phyloP scores from a whole-genome alignment of 1,140 invertebrate species.

The Vanessa tameamea region DNA sequence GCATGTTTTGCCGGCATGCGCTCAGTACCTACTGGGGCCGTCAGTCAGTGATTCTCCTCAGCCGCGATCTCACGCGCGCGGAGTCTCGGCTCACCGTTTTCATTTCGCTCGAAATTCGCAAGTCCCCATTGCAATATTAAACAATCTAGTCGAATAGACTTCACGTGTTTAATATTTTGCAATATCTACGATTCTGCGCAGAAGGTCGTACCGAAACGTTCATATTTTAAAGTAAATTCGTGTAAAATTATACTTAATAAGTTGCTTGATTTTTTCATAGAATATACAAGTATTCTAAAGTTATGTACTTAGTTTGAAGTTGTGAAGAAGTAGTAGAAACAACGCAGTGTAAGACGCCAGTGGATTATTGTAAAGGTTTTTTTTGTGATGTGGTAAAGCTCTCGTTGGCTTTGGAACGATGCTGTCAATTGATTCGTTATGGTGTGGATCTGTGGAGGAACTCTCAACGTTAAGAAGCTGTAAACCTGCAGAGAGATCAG shows the following conservation, averaged over 20 bases:
- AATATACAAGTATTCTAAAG: not conserved
- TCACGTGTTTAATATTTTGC: conserved; percentile 60
- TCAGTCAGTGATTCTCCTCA: conserved; percentile 47
- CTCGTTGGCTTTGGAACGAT: conserved; percentile 44
- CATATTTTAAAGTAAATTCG: conserved; percentile 47
- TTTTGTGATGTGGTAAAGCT: conserved; percentile 34
- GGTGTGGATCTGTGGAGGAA: conserved; percentile 77
- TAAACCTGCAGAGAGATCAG: conserved; percentile 71
- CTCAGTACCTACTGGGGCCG: conserved; percentile 1
- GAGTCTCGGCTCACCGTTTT: conserved; percentile 24
- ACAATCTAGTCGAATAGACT: conserved; percentile 49
- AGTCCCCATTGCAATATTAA: conserved; percentile 50
- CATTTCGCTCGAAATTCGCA: conserved; percentile 34
- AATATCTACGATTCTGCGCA: conserved; percentile 40
- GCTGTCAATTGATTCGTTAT: conserved; percentile 80
- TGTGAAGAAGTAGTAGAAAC: not conserved
- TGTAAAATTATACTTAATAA: conserved; percentile 4
- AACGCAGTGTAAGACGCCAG: not conserved
- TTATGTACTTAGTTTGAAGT: not conserved
- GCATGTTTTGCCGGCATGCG: conserved; percentile 27
- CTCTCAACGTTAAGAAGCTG: conserved; percentile 60
- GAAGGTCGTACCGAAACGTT: conserved; percentile 51
- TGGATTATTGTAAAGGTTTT: not conserved
- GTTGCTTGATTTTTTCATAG: not conserved
- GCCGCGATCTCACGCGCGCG: conserved; percentile 48